Conservation (phyloP, 2,888 invertebrate genomes). For the Eurytoma californica region DNA sequence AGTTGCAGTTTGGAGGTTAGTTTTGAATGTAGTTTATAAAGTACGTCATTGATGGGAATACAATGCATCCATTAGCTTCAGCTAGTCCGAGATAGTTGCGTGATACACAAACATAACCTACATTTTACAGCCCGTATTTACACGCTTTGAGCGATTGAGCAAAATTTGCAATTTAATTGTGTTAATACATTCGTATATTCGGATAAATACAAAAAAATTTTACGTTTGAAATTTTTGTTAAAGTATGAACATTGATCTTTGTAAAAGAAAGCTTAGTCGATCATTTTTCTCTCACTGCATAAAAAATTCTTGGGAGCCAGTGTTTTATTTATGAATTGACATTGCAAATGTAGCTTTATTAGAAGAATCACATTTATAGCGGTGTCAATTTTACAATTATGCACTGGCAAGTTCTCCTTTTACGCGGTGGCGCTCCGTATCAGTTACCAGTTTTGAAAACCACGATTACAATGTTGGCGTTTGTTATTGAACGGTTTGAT, state of each 20-base stretch:
- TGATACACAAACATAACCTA: not conserved
- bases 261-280: not conserved
- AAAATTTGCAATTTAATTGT: too few relatives aligned
- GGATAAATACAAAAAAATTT: too few relatives aligned
- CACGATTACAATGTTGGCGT: conserved; percentile 36
- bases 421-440: conserved; percentile 28
- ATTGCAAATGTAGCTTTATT: not conserved
- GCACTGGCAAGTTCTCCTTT: conserved; percentile 13
- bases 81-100: not conserved
- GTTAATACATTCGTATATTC: too few relatives aligned
- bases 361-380: not conserved
- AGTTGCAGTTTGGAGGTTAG: too few relatives aligned
- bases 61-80: not conserved
- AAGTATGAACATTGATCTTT: too few relatives aligned
- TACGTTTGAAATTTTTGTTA: too few relatives aligned
- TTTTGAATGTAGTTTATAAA: too few relatives aligned
- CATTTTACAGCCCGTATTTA: not conserved
- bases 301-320: not conserved
- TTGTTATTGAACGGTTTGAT: not conserved
- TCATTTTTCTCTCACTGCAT: not conserved
- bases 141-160: too few relatives aligned
- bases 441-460: conserved; percentile 43
- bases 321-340: not conserved
- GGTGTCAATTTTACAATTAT: conserved; percentile 41
- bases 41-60: too few relatives aligned